phyloP scores from a whole-genome alignment of 1,140 invertebrate genomes.

The Solenopsis invicta region DNA sequence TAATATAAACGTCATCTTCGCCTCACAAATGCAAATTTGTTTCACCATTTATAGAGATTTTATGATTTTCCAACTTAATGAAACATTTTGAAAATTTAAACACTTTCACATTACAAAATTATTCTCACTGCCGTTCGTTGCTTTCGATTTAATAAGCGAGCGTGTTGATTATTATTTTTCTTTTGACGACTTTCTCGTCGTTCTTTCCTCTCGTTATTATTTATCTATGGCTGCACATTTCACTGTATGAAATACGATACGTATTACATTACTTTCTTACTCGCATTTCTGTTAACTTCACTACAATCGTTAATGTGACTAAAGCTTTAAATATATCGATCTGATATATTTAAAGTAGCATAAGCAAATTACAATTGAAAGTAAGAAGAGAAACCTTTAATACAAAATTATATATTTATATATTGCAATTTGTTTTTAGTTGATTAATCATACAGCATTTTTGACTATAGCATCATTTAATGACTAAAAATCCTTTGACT shows the following conservation, averaged over 20 bases:
- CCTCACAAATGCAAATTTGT: background rate
- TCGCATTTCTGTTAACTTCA: background rate
- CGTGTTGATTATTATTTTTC: slow-evolving; percentile 14
- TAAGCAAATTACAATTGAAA: background rate
- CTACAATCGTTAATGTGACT: background rate
- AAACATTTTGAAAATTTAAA: background rate
- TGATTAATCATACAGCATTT: no score
- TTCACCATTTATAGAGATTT: background rate
- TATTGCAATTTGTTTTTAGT: background rate
- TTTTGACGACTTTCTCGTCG: slow-evolving; percentile 21
- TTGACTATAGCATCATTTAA: no score
- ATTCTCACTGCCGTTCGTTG: slow-evolving; percentile 18
- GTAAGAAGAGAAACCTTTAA: background rate
- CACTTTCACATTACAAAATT: slow-evolving; percentile 20
- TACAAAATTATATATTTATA: background rate
- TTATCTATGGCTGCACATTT: slow-evolving; percentile 24
- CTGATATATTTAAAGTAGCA: background rate
- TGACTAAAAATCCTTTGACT: no score
- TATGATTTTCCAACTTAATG: background rate
- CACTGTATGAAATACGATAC: background rate
- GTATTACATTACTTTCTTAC: background rate
- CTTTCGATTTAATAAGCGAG: slow-evolving; percentile 34
- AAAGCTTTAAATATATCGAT: background rate
- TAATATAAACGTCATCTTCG: background rate
- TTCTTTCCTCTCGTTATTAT: slow-evolving; percentile 28